A percentile compares a stretch with the other conserved stretches of the same genome.
Conservation (phyloP, 2,113 vertebrate species). For the Camelus dromedarius region DNA sequence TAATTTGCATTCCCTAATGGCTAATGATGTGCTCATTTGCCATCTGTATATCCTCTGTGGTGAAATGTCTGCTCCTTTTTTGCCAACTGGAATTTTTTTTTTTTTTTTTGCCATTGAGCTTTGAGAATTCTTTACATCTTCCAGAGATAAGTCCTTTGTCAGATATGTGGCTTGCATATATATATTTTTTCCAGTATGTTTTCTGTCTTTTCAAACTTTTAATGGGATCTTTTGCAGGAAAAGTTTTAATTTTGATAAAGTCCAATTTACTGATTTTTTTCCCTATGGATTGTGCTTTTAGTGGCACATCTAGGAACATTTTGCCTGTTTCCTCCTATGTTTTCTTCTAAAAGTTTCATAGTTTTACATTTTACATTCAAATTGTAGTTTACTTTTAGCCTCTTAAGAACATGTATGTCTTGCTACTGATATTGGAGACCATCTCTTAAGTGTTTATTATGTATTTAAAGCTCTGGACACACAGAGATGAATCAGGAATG, state of each 20-base stretch:
- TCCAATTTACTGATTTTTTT: background rate
- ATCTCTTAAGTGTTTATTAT: background rate
- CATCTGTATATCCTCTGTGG: background rate
- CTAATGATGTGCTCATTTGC: background rate
- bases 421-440: background rate
- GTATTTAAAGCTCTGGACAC: background rate
- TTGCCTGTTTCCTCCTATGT: background rate
- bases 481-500: background rate
- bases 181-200: background rate
- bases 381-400: background rate
- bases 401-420: background rate
- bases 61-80: background rate
- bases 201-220: background rate
- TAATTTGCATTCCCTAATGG: background rate
- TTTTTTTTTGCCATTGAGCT: background rate
- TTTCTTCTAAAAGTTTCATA: background rate
- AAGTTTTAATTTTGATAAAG: slow-evolving; percentile 16
- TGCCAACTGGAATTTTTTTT: background rate
- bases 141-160: background rate
- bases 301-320: background rate
- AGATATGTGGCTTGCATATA: background rate
- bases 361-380: background rate
- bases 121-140: background rate
- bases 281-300: background rate
- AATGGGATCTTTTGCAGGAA: background rate